These are phyloP conservation scores for Leptopilina boulardi DNA, from an alignment of 1,140 invertebrate genomes.

Conservation along the genomic window DNA sequence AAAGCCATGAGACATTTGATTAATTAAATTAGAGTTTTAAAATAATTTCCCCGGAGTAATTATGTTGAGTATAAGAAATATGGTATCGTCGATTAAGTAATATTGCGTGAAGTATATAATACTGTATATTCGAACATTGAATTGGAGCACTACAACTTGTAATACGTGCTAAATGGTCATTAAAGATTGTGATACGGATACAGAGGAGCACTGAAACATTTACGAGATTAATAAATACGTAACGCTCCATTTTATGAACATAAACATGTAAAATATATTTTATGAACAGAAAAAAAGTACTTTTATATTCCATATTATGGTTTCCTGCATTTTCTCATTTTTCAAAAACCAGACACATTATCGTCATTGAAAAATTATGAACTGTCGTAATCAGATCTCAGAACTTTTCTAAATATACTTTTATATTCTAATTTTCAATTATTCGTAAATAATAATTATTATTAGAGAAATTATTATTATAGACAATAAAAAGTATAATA, in stretches of 20 bases:
- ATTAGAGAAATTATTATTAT: no score
- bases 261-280: not conserved
- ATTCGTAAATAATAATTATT: no score
- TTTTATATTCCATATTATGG: no score
- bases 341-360: no score
- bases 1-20: no score
- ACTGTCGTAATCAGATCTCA: no score
- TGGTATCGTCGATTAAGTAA: not conserved
- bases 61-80: not conserved
- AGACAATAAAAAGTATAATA: no score
- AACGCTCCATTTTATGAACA: not conserved
- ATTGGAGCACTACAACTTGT: not conserved
- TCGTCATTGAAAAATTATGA: no score
- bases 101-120: not conserved
- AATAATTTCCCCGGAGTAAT: not conserved
- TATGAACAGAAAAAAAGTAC: not conserved
- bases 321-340: not conserved
- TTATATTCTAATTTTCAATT: no score
- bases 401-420: no score
- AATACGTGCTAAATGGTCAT: conserved; percentile 11
- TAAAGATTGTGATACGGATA: conserved; percentile 17
- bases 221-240: not conserved
- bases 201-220: not conserved
- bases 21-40: not conserved
- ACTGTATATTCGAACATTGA: not conserved